Evolutionary conservation across 2,113 vertebrate genomes (phyloP), one percentile per base, ranked within the genome.

Genomic region (Urocitellus parryii): DNA sequence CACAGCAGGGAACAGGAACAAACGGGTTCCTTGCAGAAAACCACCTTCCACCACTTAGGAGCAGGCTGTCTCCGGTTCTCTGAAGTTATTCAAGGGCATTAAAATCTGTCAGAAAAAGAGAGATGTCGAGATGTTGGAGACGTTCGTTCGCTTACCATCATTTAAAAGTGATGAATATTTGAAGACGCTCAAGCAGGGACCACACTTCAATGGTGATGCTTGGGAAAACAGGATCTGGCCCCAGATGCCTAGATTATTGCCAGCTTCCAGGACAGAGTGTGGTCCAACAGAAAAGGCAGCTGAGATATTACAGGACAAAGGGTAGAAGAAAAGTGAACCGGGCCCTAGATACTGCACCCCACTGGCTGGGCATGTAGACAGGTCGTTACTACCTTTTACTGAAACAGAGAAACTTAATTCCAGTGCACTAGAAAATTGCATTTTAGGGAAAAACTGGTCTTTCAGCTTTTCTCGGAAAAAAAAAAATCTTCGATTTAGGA

Each of bases 21-120:
- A n/a, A 51, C 0, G 12, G 97, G 97, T 95, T 97, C 89, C 81
- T 97, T 96, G 88, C 45, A 4, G 73, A 96, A 93, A 84, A 34
- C 11, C 9, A 9, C 45, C 11, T 77, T 96, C 39, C 9, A 77
- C 85, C 84, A 74, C 76, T 97, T 98, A 97, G 97, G 90, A 96
- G 61, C 53, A 93, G 48, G 9, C 20, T 14, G 0, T 93, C 94
- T 96, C 79, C 77, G 48, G 22, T 93, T 94, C 86, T 93, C 77
- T 81, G 42, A 45, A 27, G 2, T 95, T 93, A 93, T 88, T 98
- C 90, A 95, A 94, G 90, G 96, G 53, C 77, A 90, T 87, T 92
- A 39, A 88, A 53, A 53, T 97, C 88, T 94, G 70, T 98, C 96
- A 92, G 80, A 96, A 51, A 51, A 51, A 51, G 18, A 94, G 90